Evolutionary conservation across 2,888 invertebrate species (phyloP).

Genomic region (Meta bourneti): DNA sequence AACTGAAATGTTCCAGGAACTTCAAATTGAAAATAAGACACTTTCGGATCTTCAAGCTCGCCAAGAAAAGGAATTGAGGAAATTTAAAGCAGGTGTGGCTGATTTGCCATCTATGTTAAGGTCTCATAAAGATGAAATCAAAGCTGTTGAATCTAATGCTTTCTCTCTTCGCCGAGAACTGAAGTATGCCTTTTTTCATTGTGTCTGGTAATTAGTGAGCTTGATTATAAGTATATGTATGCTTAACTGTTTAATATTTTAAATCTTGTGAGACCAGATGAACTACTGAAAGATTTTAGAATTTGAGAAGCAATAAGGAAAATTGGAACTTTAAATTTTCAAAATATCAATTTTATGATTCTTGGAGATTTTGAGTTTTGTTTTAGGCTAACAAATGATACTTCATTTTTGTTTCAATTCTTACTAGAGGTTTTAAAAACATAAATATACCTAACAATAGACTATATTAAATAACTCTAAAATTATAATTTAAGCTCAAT

Average conservation of each 20-base stretch:
- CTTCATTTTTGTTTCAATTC: too few species aligned
- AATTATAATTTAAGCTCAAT: too few species aligned
- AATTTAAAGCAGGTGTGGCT: slow-evolving; percentile 56
- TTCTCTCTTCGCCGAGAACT: slow-evolving; percentile 36
- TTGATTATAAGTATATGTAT: too few species aligned
- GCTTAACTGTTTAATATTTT: not conserved
- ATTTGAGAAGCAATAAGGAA: too few species aligned
- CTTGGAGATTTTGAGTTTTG: too few species aligned
- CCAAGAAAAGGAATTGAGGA: slow-evolving; percentile 58
- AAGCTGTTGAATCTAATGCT: slow-evolving; percentile 39
- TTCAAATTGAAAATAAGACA: slow-evolving; percentile 64
- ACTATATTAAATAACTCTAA: too few species aligned
- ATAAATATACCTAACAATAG: too few species aligned
- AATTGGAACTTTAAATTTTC: too few species aligned
- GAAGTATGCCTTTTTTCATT: not conserved
- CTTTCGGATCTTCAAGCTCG: slow-evolving; percentile 51
- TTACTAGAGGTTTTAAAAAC: too few species aligned
- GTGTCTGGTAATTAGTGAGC: too few species aligned
- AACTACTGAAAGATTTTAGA: not conserved
- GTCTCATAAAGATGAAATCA: slow-evolving; percentile 63
- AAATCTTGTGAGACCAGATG: not conserved
- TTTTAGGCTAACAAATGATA: too few species aligned
- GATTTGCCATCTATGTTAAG: slow-evolving; percentile 58
- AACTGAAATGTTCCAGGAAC: slow-evolving; percentile 17
- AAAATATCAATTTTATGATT: too few species aligned